Evolutionary conservation across 2,797 vertebrate species (phyloP).

Genomic region (Sebastes aleutianus): DNA sequence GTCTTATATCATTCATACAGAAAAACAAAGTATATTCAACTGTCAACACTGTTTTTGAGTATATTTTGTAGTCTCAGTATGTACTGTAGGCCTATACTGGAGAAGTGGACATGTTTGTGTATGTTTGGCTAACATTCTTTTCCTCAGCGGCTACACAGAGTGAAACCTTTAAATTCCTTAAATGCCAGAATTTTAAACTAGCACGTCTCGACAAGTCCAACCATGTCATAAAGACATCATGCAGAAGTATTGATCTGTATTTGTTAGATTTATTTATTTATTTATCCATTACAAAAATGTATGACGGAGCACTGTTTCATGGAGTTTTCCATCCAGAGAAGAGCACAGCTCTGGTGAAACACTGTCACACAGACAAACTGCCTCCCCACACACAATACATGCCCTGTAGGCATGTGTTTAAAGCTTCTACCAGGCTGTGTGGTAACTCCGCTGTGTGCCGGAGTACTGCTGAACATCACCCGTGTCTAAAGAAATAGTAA

Average conservation of each 20-base stretch:
- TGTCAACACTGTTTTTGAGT: no score
- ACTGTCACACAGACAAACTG: neutral
- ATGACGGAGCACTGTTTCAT: neutral
- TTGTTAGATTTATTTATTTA: neutral
- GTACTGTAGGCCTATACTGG: neutral
- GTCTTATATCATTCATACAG: neutral
- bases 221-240: neutral
- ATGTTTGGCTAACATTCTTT: neutral
- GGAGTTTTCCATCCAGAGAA: neutral
- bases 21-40: neutral
- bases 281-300: neutral
- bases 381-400: slow-evolving; percentile 7
- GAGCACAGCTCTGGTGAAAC: neutral
- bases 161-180: slow-evolving; percentile 1
- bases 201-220: slow-evolving; percentile 1
- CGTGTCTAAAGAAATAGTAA: slow-evolving; percentile 28
- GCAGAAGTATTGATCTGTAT: neutral
- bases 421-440: neutral
- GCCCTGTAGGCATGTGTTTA: slow-evolving; percentile 19
- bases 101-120: neutral
- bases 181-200: neutral
- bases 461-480: slow-evolving; percentile 10
- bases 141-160: neutral
- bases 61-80: neutral
- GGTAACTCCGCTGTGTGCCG: neutral